phyloP scores from a whole-genome alignment of 2,888 invertebrate genomes.

The Apotomis capreana region DNA sequence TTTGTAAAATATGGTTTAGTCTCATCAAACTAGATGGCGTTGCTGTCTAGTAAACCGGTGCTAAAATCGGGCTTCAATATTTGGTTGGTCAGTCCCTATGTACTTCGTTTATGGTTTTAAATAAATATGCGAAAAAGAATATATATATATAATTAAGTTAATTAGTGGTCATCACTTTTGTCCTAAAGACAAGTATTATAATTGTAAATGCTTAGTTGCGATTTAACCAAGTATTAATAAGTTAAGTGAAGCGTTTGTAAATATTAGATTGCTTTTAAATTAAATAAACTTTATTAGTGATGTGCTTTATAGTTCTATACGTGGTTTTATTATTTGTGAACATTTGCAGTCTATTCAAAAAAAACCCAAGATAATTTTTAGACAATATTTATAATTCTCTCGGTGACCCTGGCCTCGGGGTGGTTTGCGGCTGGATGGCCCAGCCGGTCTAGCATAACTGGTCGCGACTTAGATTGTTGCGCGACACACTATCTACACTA shows the following conservation, averaged over 20 bases:
- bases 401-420: no score
- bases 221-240: constrained; percentile 54
- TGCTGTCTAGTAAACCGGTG: no score
- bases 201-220: constrained; percentile 44
- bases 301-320: constrained; percentile 8
- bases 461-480: no score
- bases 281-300: constrained; percentile 27
- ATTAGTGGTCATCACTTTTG: constrained; percentile 30
- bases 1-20: neutral
- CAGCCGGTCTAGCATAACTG: no score
- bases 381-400: no score
- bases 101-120: no score
- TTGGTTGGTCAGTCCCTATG: no score
- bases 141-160: neutral
- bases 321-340: constrained; percentile 1
- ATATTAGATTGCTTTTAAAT: constrained; percentile 50
- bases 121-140: neutral
- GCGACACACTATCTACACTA: no score
- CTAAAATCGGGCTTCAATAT: no score
- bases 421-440: no score
- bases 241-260: constrained; percentile 52
- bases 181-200: constrained; percentile 41
- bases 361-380: no score
- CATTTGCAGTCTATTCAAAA: neutral
- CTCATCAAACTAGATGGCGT: neutral